These are phyloP conservation scores for Euplagia quadripunctaria DNA, from an alignment of 2,888 invertebrate species.

Conservation along the genomic window DNA sequence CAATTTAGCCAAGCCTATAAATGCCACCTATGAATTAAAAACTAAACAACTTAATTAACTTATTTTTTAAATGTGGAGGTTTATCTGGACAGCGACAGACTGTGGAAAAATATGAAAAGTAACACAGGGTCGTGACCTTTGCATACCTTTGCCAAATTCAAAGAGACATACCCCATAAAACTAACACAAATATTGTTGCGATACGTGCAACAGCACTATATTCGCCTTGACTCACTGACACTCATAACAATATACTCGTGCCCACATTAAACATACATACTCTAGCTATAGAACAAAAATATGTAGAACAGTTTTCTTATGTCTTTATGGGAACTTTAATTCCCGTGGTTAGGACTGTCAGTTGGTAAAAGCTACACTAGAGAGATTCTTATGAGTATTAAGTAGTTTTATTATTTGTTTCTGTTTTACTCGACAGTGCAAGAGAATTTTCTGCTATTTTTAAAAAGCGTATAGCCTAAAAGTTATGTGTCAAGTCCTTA, in stretches of 20 bases:
- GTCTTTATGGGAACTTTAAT: neutral
- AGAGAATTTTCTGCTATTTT: too few relatives aligned
- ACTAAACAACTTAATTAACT: neutral
- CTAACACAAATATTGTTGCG: slow-evolving; percentile 12
- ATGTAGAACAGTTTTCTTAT: too few relatives aligned
- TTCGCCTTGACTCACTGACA: slow-evolving; percentile 16
- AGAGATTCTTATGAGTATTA: neutral
- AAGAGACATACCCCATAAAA: slow-evolving; percentile 8
- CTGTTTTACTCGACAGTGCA: too few relatives aligned
- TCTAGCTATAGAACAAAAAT: too few relatives aligned
- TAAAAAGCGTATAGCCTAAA: too few relatives aligned
- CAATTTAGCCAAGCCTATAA: neutral
- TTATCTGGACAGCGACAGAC: neutral
- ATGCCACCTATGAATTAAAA: too few relatives aligned
- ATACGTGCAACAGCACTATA: slow-evolving; percentile 2
- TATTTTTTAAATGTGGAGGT: too few relatives aligned
- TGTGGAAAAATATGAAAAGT: neutral
- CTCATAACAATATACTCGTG: neutral
- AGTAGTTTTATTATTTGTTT: too few relatives aligned
- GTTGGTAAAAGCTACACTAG: neutral
- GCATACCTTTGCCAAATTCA: slow-evolving; percentile 1
- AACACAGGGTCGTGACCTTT: slow-evolving; percentile 4
- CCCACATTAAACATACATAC: neutral
- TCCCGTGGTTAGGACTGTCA: neutral
- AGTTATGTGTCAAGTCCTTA: too few relatives aligned